Evolutionary conservation across 1,140 invertebrate genomes (phyloP), one percentile per base, ranked within the genome.

Genomic region (Helicoverpa zea): DNA sequence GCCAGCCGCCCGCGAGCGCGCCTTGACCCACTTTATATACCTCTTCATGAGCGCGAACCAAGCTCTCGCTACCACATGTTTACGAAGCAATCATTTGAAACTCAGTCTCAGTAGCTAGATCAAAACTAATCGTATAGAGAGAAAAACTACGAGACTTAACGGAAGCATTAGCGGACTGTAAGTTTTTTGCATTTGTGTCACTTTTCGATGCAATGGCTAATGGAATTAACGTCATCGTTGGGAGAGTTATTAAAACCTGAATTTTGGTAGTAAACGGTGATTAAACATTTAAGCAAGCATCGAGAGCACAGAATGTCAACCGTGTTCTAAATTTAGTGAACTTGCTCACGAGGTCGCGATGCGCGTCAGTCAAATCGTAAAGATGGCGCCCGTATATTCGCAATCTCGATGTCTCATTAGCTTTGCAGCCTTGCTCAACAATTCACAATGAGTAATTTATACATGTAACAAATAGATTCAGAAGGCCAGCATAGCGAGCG

Each of bases 21-120:
- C 92, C 92, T 94, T 94, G 92, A 94, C 92, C 92, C 87, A 92
- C 86, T 91, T 91, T 54, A 16, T 59, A 59, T 70, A 58, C 51
- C 77, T 70, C 66, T 70, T 72, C 23, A 78, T 43, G 63, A 68
- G 63, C 29, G 56, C 76, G 49, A 66, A 79, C 66, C 54, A 61
- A 72, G 68, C 58, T 63, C 82, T 84, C 58, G 74, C 74, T 52
- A 76, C 81, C 76, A 83, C 81, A 83, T 85, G 70, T 81, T 84
- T 78, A 58, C 81, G 79, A 84, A 84, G 79, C 76, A 80, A 88
- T 84, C 3, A 35, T 75, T 61, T 63, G 51, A 29, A 16, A 14
- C n/a, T 73, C 35, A 59, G n/a, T 59, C 29, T 29, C 18, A 59
- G 4, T 29, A 12, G 29, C 56, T 59, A 1, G 23, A 29, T 35